Percentiles rank a stretch among this genome's conserved stretches.
Conservation (phyloP, 2,888 invertebrate species). For the Azorinus chamasolen region DNA sequence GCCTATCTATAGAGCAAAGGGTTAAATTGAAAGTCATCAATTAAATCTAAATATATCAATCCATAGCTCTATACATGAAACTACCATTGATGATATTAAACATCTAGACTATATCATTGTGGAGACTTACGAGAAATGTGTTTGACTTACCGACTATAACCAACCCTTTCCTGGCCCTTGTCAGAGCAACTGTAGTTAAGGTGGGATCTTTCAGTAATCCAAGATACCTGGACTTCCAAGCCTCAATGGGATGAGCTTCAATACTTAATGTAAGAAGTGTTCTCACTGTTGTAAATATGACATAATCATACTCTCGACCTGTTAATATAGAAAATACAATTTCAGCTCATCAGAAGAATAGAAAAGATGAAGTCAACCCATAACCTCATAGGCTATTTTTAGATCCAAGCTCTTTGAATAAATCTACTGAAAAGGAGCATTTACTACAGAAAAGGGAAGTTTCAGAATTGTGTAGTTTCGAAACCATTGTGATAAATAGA, state of each 20-base stretch:
- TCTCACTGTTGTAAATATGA: conserved; percentile 82
- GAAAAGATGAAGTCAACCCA: too few relatives aligned
- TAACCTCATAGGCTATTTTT: too few relatives aligned
- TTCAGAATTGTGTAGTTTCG: too few relatives aligned
- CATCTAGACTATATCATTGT: too few relatives aligned
- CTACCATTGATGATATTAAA: too few relatives aligned
- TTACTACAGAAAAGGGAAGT: too few relatives aligned
- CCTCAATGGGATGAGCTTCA: conserved; percentile 72
- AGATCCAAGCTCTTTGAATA: neutral
- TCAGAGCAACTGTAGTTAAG: conserved; percentile 82
- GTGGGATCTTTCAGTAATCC: conserved; percentile 77
- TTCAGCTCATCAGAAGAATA: neutral
- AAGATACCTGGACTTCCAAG: conserved; percentile 78
- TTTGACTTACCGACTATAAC: conserved; percentile 81
- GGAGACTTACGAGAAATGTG: neutral
- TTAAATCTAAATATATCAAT: too few relatives aligned
- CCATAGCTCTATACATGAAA: too few relatives aligned
- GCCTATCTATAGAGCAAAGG: too few relatives aligned
- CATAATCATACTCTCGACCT: conserved; percentile 84
- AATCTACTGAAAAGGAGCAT: too few relatives aligned
- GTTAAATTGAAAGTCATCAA: too few relatives aligned
- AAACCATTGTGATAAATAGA: too few relatives aligned
- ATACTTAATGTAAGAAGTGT: conserved; percentile 74
- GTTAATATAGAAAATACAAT: conserved; percentile 12
- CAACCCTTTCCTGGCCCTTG: conserved; percentile 81